Base-by-base conservation (phyloP, 2,888 invertebrate species). In the Rambutsinella grinnellia region DNA sequence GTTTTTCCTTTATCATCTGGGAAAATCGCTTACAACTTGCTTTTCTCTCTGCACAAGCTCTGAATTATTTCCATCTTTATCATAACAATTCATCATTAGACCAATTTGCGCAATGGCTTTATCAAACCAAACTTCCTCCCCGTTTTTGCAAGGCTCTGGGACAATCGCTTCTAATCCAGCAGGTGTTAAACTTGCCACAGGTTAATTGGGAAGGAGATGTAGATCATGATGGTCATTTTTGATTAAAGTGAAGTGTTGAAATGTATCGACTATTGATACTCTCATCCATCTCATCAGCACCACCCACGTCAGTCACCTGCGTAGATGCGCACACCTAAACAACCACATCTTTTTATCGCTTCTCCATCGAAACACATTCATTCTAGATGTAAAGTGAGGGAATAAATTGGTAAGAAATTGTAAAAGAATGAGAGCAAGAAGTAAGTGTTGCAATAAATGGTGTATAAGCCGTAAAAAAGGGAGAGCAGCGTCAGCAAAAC, bases 121-220 rank as follows among this genome's bases (percentile, higher is more conserved):
- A n/a, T n/a, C n/a, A n/a, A n/a, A n/a, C n/a, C n/a, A n/a, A n/a
- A n/a, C n/a, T n/a, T n/a, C n/a, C n/a, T n/a, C n/a, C n/a, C n/a
- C n/a, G n/a, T n/a, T n/a, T n/a, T n/a, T n/a, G n/a, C n/a, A n/a
- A n/a, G 36, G 36, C 36, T 13, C 6, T 36, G 36, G 36, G 36
- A 36, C 13, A 36, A 36, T 36, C 36, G 36, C 36, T 13, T 36
- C n/a, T n/a, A 44, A 61, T 76, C 24, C 58, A 76, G 63, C 76
- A 76, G 76, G 76, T 76, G 76, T 69, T 63, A 76, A 69, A 63
- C 63, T 36, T 36, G 65, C 68, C 58, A 69, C 58, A 57, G 76
- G 76, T 69, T 63, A 63, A 68, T 68, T 75, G n/a, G n/a, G n/a
- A n/a, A n/a, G n/a, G n/a, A n/a, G n/a, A n/a, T n/a, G n/a, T n/a